Base-by-base conservation (phyloP, 2,888 invertebrate genomes). In the Nomada hirtipes region DNA sequence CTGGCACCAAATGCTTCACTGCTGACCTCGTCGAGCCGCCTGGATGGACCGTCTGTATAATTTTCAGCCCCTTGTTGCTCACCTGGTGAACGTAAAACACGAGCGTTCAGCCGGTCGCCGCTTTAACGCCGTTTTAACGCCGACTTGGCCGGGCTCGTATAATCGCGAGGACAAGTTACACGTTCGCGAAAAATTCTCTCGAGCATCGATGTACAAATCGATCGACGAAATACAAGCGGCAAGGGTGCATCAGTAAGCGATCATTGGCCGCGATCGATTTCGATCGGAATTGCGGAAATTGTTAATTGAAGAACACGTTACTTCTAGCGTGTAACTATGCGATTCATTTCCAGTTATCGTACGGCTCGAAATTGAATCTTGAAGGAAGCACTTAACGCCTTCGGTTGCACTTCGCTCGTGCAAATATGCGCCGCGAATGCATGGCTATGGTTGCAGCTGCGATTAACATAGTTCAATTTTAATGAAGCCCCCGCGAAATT, bases 1-100 rank as follows among this genome's bases (percentile, higher is more conserved):
- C 98, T 0, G 98, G 98, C 85, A 98, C 98, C 94, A 98, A 97
- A 94, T 99, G 98, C 94, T 98, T 98, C 89, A 98, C 97, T 53
- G 98, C 96, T 90, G 93, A 92, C 82, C 91, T 92, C 42, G 93
- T 92, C 69, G 93, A 93, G 53, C 93, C 93, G 73, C 94, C 93
- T 47, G 93, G 92, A 85, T 92, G 95, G 15, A 95, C 95, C 59
- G 96, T 98, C 94, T 99, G 99, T 86, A 98, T 96, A 88, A 99
- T 98, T 95, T 98, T 98, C 92, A 99, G 94, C 53, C 99, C 99
- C 94, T 98, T 98, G 94, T 97, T 97, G 89, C 98, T 97, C 73
- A 97, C 97, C 95, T 96, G 94, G 53, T 63, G 70, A 84, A 63
- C 64, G 53, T 61, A 60, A 85, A 68, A 57, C 44, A 53, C 42